Percentiles rank a stretch among this genome's conserved stretches.
Evolutionary conservation across 2,797 vertebrate genomes (phyloP).

Genomic region (Leptodactylus fallax): DNA sequence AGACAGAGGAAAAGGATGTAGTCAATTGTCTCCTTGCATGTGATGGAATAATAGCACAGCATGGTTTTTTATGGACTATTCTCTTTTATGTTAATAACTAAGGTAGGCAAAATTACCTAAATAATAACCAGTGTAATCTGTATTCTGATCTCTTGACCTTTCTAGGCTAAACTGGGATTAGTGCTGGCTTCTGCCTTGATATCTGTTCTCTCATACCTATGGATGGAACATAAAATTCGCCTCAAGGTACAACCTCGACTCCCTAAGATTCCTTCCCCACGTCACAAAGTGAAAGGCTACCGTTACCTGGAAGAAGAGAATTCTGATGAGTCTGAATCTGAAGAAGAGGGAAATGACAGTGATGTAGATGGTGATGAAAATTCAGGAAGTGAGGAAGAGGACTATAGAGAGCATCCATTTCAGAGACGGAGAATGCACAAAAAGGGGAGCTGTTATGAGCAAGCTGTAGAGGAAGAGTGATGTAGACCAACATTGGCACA

Average conservation of each 20-base stretch:
- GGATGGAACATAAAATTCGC: constrained; percentile 87
- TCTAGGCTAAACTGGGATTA: constrained; percentile 88
- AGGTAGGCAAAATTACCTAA: background rate
- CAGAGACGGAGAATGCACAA: constrained; percentile 25
- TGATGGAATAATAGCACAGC: too few species aligned
- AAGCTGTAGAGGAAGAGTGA: constrained; percentile 65
- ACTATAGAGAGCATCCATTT: constrained; percentile 63
- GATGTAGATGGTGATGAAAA: background rate
- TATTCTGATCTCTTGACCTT: background rate
- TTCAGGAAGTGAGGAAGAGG: constrained; percentile 64
- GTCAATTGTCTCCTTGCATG: too few species aligned
- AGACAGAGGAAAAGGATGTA: too few species aligned
- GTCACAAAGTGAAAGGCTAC: constrained; percentile 88
- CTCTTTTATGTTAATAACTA: too few species aligned
- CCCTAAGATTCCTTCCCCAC: constrained; percentile 90
- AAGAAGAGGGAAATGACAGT: constrained; percentile 62
- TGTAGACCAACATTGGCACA: background rate
- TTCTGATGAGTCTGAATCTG: constrained; percentile 88
- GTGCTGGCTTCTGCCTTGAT: constrained; percentile 80
- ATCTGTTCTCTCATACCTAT: constrained; percentile 79
- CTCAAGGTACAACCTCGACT: constrained; percentile 76
- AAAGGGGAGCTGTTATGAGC: constrained; percentile 46
- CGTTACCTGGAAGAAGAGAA: constrained; percentile 93
- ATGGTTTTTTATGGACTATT: too few species aligned
- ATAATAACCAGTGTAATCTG: background rate